These are phyloP conservation scores for Hirtodrosophila histrioides DNA, from an alignment of 2,888 invertebrate species.

Conservation along the genomic window DNA sequence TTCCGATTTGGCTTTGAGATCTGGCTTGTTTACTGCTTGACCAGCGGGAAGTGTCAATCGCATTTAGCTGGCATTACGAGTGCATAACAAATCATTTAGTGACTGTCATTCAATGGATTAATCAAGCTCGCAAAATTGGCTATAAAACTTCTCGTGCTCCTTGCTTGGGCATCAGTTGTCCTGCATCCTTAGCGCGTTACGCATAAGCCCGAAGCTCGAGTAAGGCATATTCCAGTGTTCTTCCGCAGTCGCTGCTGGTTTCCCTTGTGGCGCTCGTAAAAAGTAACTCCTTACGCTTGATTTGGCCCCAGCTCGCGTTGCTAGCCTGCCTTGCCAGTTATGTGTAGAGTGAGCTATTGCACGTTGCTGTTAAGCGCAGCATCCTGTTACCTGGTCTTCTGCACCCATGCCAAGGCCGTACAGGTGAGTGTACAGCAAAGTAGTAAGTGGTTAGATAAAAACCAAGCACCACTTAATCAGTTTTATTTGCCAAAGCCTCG, in stretches of 20 bases:
- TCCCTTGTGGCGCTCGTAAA: slow-evolving; percentile 32
- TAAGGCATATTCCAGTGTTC: slow-evolving; percentile 8
- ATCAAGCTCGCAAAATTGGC: slow-evolving; percentile 56
- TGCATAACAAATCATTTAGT: slow-evolving; percentile 79
- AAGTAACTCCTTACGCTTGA: slow-evolving; percentile 12
- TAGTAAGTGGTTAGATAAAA: slow-evolving; percentile 2
- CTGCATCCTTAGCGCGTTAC: slow-evolving; percentile 36
- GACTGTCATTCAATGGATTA: slow-evolving; percentile 70
- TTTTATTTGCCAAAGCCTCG: slow-evolving; percentile 47
- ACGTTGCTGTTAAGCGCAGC: slow-evolving; percentile 75
- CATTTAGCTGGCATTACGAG: slow-evolving; percentile 29
- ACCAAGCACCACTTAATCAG: slow-evolving; percentile 62
- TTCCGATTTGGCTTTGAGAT: slow-evolving; percentile 67
- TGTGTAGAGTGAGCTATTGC: slow-evolving; percentile 74
- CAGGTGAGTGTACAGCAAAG: slow-evolving; percentile 68
- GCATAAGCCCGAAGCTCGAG: slow-evolving; percentile 23
- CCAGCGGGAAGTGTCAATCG: slow-evolving; percentile 26
- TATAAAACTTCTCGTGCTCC: slow-evolving; percentile 67
- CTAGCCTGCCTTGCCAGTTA: slow-evolving; percentile 39
- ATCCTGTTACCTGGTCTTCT: slow-evolving; percentile 69
- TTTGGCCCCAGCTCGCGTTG: slow-evolving; percentile 2
- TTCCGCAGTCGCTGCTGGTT: background rate
- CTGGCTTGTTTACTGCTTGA: slow-evolving; percentile 55
- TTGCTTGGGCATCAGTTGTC: slow-evolving; percentile 57
- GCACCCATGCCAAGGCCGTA: slow-evolving; percentile 67